Percentiles rank a stretch among this genome's conserved stretches.
Evolutionary conservation across 2,113 vertebrate species (phyloP).

Genomic region (Trichomycterus rosablanca): DNA sequence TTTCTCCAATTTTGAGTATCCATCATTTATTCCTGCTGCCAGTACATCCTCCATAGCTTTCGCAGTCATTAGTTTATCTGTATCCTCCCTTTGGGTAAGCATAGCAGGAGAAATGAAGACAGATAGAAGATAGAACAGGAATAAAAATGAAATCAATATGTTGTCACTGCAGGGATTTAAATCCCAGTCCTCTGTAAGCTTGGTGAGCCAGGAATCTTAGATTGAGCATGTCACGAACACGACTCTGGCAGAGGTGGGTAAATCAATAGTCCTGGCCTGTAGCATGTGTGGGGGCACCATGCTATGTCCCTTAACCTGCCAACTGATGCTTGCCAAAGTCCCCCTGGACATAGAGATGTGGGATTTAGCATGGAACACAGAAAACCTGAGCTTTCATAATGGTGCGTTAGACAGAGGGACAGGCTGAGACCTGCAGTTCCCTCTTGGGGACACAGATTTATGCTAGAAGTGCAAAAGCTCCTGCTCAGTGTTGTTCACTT

Average conservation of each 20-base stretch:
- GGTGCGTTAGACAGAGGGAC: neutral
- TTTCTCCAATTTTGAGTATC: slow-evolving; percentile 31
- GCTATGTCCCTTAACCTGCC: neutral
- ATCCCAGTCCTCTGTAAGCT: slow-evolving; percentile 54
- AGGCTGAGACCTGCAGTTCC: neutral
- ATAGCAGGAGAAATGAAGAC: slow-evolving; percentile 1
- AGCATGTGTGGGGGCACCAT: neutral
- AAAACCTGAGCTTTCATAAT: neutral
- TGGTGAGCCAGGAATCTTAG: slow-evolving; percentile 55
- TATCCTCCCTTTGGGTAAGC: slow-evolving; percentile 51
- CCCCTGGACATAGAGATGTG: neutral
- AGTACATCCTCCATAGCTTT: slow-evolving; percentile 12
- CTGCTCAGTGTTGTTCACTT: too few relatives aligned
- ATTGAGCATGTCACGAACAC: slow-evolving; percentile 53
- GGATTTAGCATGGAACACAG: neutral
- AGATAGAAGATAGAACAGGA: slow-evolving; percentile 11
- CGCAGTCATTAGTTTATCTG: slow-evolving; percentile 52
- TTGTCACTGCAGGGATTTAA: slow-evolving; percentile 56
- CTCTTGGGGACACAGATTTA: too few relatives aligned
- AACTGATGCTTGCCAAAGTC: neutral
- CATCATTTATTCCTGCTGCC: slow-evolving; percentile 12
- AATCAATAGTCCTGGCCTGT: slow-evolving; percentile 54
- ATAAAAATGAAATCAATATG: slow-evolving; percentile 46
- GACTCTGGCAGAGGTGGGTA: slow-evolving; percentile 45
- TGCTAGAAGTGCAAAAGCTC: too few relatives aligned